Conservation (phyloP, 1,140 invertebrate species). For the Wiebesia pumilae region DNA sequence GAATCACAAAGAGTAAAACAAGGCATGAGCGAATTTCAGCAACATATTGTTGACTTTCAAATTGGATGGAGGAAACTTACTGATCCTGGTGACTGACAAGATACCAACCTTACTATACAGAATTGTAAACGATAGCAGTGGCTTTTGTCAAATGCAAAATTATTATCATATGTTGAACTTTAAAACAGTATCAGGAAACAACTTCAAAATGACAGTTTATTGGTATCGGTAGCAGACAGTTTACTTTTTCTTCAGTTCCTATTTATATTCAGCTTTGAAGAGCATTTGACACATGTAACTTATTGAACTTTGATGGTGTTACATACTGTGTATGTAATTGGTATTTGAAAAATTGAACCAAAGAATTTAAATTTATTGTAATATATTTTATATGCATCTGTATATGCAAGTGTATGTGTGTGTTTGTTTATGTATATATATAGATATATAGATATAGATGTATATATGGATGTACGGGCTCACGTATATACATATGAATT, state of each 20-base stretch:
- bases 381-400: conserved; percentile 27
- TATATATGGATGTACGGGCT: not conserved
- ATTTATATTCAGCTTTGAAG: conserved; percentile 42
- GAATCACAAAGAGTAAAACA: conserved; percentile 56
- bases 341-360: conserved; percentile 46
- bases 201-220: conserved; percentile 65
- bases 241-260: conserved; percentile 51
- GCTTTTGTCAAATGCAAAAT: conserved; percentile 63
- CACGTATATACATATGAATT: not conserved
- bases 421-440: conserved; percentile 25
- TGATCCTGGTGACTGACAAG: conserved; percentile 75
- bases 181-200: conserved; percentile 57
- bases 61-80: conserved; percentile 73
- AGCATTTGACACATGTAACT: conserved; percentile 45
- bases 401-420: not conserved
- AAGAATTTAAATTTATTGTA: conserved; percentile 50
- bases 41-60: conserved; percentile 66
- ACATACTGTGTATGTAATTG: conserved; percentile 46
- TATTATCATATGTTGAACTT: conserved; percentile 29
- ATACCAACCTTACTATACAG: conserved; percentile 58
- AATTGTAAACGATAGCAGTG: conserved; percentile 71
- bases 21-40: conserved; percentile 70
- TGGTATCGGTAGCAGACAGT: conserved; percentile 74
- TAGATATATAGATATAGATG: conserved; percentile 18
- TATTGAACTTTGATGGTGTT: conserved; percentile 42